phyloP scores from a whole-genome alignment of 1,140 invertebrate species.

The Ceratina japonica region DNA sequence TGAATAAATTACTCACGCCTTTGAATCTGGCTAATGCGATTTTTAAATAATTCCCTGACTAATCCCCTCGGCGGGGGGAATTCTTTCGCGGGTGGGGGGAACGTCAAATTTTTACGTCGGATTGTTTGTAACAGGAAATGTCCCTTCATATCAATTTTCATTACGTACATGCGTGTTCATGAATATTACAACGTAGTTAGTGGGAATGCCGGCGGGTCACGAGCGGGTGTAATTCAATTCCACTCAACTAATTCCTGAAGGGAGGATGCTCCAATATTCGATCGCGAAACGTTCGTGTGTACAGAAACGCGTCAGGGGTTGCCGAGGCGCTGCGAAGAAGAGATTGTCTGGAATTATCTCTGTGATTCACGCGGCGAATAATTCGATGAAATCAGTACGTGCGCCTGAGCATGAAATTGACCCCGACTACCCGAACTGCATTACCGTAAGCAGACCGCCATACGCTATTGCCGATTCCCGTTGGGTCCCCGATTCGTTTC shows the following conservation, averaged over 20 bases:
- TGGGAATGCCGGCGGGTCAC: neutral
- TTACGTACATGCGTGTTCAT: neutral
- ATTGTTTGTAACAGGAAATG: neutral
- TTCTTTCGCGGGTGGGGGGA: neutral
- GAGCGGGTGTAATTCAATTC: neutral
- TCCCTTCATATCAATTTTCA: neutral
- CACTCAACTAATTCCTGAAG: neutral
- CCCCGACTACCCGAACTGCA: constrained; percentile 22
- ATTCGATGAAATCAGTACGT: constrained; percentile 63
- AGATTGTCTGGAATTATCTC: constrained; percentile 56
- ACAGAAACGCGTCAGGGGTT: neutral
- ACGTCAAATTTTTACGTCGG: neutral
- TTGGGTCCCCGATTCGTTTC: constrained; percentile 10
- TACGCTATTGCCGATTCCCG: constrained; percentile 1
- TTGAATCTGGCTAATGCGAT: constrained; percentile 16
- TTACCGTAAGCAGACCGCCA: constrained; percentile 9
- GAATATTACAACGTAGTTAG: neutral
- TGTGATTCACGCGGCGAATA: constrained; percentile 58
- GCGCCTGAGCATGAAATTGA: constrained; percentile 55
- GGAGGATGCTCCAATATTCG: neutral
- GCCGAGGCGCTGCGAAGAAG: constrained; percentile 42
- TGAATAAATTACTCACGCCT: constrained; percentile 17
- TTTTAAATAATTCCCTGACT: constrained; percentile 9
- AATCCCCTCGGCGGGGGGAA: neutral
- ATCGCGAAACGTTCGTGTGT: neutral